Percentiles rank a stretch among this genome's conserved stretches.
phyloP scores from a whole-genome alignment of 2,797 vertebrate genomes.

The Enoplosus armatus region DNA sequence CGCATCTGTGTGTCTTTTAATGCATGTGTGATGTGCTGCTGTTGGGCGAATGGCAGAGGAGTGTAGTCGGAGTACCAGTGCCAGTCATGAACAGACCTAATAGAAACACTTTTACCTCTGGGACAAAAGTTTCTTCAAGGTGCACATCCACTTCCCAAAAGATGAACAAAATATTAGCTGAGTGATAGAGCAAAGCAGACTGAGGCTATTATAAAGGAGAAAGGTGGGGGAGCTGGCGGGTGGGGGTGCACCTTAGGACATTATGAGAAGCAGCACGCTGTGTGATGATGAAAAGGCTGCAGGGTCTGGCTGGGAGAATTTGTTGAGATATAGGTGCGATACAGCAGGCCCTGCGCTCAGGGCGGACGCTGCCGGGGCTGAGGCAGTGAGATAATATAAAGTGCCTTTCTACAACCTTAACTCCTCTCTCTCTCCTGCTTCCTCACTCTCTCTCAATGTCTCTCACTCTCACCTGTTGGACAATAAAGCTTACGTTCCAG shows the following conservation, averaged over 20 bases:
- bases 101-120: conserved; percentile 43
- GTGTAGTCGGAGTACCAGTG: background rate
- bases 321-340: conserved; percentile 64
- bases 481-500: background rate
- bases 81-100: conserved; percentile 30
- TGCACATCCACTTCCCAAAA: conserved; percentile 42
- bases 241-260: conserved; percentile 48
- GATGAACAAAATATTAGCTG: conserved; percentile 61
- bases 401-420: conserved; percentile 41
- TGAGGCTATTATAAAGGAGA: conserved; percentile 58
- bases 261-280: conserved; percentile 41
- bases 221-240: background rate
- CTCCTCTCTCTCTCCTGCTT: conserved; percentile 12
- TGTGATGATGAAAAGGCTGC: conserved; percentile 68
- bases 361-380: conserved; percentile 44
- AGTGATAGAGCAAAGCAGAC: conserved; percentile 42
- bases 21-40: conserved; percentile 4
- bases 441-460: background rate
- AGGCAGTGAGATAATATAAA: conserved; percentile 64
- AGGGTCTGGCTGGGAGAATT: conserved; percentile 48
- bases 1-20: conserved; percentile 4
- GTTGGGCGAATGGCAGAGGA: background rate
- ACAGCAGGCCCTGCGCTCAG: conserved; percentile 34
- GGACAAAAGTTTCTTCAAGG: conserved; percentile 55
- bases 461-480: conserved; percentile 46